A percentile compares a stretch with the other conserved stretches of the same genome.
phyloP scores from a whole-genome alignment of 2,113 vertebrate genomes.

The Hemiscyllium ocellatum region DNA sequence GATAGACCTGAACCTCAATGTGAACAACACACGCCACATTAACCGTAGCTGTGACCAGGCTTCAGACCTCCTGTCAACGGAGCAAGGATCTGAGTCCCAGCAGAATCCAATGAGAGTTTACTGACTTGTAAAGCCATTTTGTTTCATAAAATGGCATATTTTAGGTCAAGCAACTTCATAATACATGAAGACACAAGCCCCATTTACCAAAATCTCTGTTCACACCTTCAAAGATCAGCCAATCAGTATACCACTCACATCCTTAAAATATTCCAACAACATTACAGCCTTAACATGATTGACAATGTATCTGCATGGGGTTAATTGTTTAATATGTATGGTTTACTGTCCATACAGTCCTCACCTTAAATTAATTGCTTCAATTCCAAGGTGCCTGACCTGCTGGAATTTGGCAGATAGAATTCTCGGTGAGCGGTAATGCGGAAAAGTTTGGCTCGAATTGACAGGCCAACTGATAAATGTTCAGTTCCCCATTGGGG shows the following conservation, averaged over 20 bases:
- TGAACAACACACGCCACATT: neutral
- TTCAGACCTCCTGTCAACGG: neutral
- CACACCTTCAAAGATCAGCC: neutral
- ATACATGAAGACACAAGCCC: neutral
- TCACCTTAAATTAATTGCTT: conserved; percentile 44
- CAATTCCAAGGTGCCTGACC: conserved; percentile 46
- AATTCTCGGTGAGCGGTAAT: neutral
- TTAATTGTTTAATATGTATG: neutral
- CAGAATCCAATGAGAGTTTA: neutral
- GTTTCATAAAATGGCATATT: neutral
- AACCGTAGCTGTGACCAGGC: neutral
- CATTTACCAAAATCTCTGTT: neutral
- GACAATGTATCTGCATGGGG: too few species aligned
- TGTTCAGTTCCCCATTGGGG: conserved; percentile 40
- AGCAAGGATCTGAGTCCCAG: neutral
- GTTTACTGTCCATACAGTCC: neutral
- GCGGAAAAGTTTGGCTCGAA: conserved; percentile 33
- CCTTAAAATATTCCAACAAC: neutral
- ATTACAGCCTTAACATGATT: neutral
- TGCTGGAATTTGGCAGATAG: neutral
- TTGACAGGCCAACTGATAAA: conserved; percentile 41
- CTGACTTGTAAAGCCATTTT: neutral
- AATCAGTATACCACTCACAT: neutral
- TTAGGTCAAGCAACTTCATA: neutral
- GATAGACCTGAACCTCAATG: neutral